phyloP scores from a whole-genome alignment of 2,113 vertebrate species.

The Ictalurus punctatus region DNA sequence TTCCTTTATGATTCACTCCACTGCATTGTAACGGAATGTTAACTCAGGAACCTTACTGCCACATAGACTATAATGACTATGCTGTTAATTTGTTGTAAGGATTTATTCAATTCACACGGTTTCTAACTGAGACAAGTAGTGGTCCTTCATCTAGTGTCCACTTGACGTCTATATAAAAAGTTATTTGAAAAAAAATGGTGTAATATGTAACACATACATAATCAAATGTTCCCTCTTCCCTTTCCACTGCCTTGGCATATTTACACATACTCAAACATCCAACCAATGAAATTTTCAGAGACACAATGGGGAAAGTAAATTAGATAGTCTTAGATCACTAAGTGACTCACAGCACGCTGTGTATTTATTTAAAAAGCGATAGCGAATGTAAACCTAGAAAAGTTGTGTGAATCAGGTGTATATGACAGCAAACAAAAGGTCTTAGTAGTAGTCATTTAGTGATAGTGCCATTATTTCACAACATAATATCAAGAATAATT shows the following conservation, averaged over 20 bases:
- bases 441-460: conserved; percentile 9
- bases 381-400: conserved; percentile 7
- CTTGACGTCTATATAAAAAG: background rate
- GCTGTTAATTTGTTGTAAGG: background rate
- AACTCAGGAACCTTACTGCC: background rate
- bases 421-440: conserved; percentile 4
- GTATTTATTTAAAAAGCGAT: background rate
- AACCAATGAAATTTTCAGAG: background rate
- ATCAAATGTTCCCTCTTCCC: background rate
- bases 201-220: background rate
- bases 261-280: background rate
- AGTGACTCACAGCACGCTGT: background rate
- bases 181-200: background rate
- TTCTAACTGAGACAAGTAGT: background rate
- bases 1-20: conserved; percentile 20
- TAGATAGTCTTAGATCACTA: background rate
- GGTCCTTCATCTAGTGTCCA: background rate
- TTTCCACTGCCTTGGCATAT: background rate
- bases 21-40: background rate
- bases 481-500: background rate
- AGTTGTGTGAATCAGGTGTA: background rate
- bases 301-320: background rate
- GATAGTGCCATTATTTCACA: background rate
- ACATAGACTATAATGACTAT: background rate
- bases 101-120: background rate